phyloP scores from a whole-genome alignment of 1,140 invertebrate species.

The Euura saliciscinereae region DNA sequence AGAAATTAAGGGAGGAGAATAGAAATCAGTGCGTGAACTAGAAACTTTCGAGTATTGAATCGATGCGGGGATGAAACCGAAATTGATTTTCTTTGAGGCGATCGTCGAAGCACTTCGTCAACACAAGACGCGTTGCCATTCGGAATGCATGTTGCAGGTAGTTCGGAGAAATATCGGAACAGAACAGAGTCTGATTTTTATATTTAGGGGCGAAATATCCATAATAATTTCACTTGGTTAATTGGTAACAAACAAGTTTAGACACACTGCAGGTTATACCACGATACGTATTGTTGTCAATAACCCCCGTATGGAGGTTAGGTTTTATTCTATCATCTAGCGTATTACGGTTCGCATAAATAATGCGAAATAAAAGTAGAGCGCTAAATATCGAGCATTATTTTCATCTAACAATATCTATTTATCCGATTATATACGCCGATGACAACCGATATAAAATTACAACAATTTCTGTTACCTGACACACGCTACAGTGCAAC shows the following conservation, averaged over 20 bases:
- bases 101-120: no score
- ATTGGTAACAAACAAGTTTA: background rate
- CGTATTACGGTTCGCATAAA: background rate
- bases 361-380: background rate
- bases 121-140: no score
- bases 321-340: background rate
- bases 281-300: background rate
- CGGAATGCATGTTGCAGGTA: no score
- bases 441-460: background rate
- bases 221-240: background rate
- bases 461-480: slow-evolving; percentile 41
- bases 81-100: no score
- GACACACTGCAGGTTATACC: background rate
- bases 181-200: no score
- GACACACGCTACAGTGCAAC: slow-evolving; percentile 33
- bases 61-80: no score
- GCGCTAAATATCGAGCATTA: background rate
- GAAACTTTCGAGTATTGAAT: no score
- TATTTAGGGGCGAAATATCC: no score
- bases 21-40: no score
- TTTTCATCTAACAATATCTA: background rate
- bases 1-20: background rate
- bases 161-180: no score
- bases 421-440: background rate
- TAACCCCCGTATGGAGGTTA: background rate